Base-by-base conservation (phyloP, 2,113 vertebrate genomes). In the Elaphurus davidianus region DNA sequence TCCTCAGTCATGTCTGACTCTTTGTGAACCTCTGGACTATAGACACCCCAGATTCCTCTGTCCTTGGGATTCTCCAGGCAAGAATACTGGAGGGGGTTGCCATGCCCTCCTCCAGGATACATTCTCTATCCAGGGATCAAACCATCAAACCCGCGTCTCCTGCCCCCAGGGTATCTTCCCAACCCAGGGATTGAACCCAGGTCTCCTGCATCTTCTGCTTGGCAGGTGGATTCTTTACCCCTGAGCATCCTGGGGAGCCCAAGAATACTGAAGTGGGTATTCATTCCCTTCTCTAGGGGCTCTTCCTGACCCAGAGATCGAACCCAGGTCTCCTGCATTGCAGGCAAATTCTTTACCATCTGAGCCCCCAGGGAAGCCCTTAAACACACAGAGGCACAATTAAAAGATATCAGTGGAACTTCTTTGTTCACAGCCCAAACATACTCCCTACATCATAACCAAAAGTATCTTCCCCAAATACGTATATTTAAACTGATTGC, bases 1-100 rank as follows among this genome's bases (percentile, higher is more conserved):
- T 11, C 19, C 0, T 0, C 67, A 12, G 40, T 7, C 0, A 6
- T 43, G 40, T 27, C 71, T 2, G 6, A 76, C 23, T 43, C 40
- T 76, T 7, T 43, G 23, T 27, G 71, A 76, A 23, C 23, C 71
- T 27, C 36, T 43, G 71, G 36, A 74, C 71, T 74, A 7, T 4
- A 43, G 11, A 23, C 36, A 50, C 71, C 1, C 71, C 36, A 25
- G 21, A 11, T 11, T 74, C 0, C 36, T 74, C 71, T 43, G 71
- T 74, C 36, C 71, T 14, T 14, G 36, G 40, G 23, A 14, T 27
- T 27, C 6, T 76, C 71, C 6, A 43, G 12, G 23, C 71, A 43
- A 43, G 71, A 43, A 76, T 7, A 43, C 71, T 76, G 71, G 23
- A 74, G 21, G 25, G 23, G 71, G 36, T 74, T 25, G 36, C 21